These are phyloP conservation scores for Ditylenchus dipsaci DNA, from an alignment of 1,140 invertebrate genomes.

Conservation along the genomic window DNA sequence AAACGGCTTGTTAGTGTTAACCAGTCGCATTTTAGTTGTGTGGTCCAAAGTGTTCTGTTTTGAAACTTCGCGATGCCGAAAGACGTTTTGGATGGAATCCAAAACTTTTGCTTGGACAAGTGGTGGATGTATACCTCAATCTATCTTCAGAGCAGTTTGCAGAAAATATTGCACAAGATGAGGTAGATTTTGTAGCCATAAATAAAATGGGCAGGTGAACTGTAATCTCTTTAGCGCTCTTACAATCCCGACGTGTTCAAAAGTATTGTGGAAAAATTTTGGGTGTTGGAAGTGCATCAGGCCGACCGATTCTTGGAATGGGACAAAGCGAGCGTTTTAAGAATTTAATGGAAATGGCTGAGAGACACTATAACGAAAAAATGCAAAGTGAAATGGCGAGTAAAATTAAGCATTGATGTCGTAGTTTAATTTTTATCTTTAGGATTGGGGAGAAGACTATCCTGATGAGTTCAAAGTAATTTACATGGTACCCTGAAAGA, in stretches of 20 bases:
- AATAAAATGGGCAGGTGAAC: not conserved
- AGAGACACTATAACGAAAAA: slow-evolving; percentile 75
- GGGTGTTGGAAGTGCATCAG: not conserved
- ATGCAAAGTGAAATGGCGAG: slow-evolving; percentile 70
- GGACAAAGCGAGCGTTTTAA: slow-evolving; percentile 64
- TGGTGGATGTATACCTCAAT: slow-evolving; percentile 93
- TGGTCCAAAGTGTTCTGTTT: slow-evolving; percentile 90
- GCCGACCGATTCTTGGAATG: slow-evolving; percentile 60
- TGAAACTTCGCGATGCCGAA: slow-evolving; percentile 88
- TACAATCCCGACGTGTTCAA: slow-evolving; percentile 85
- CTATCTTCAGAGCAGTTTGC: slow-evolving; percentile 84
- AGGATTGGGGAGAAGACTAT: slow-evolving; percentile 78
- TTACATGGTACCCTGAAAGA: too few species aligned
- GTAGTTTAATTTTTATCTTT: too few species aligned
- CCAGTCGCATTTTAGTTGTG: slow-evolving; percentile 68
- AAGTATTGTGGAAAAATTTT: slow-evolving; percentile 69
- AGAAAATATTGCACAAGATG: slow-evolving; percentile 79
- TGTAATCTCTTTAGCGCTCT: slow-evolving; percentile 72
- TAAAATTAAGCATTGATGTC: too few species aligned
- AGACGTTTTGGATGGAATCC: slow-evolving; percentile 92
- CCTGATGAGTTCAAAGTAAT: slow-evolving; percentile 84
- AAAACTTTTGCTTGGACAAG: slow-evolving; percentile 76
- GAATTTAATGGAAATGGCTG: slow-evolving; percentile 73
- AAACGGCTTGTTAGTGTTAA: not conserved
- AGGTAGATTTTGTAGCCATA: too few species aligned